Conservation (phyloP, 23 tunicate species). For the Oikopleura dioica region DNA sequence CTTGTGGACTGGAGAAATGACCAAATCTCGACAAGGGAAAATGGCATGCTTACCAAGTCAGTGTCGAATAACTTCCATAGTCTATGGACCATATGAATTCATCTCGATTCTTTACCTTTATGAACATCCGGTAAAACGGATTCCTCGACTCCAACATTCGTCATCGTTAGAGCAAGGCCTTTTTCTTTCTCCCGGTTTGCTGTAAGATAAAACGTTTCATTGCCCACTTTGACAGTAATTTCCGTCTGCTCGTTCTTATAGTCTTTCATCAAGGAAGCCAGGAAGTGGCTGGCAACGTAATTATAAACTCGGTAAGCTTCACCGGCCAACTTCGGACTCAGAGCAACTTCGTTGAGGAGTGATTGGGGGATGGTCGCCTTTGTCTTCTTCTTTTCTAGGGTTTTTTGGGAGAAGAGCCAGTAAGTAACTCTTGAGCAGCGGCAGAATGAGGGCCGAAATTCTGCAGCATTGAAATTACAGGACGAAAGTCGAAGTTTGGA, state of each 20-base stretch:
- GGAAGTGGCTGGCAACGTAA: slow-evolving; percentile 64
- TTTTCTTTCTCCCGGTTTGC: not conserved
- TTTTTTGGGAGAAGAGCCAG: no score
- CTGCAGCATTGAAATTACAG: no score
- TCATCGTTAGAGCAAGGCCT: not conserved
- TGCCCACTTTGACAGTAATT: slow-evolving; percentile 26
- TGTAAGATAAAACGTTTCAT: slow-evolving; percentile 28
- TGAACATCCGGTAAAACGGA: not conserved
- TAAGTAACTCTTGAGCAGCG: no score
- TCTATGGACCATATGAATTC: no score
- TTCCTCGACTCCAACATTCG: slow-evolving; percentile 1
- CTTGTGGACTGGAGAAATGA: no score
- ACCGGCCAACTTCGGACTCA: slow-evolving; percentile 51
- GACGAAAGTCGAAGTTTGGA: slow-evolving; percentile 58
- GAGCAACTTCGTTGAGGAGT: slow-evolving; percentile 79
- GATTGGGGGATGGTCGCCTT: slow-evolving; percentile 94
- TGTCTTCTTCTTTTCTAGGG: slow-evolving; percentile 61
- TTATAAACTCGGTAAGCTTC: slow-evolving; percentile 70
- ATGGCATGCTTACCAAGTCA: no score
- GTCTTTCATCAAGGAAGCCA: slow-evolving; percentile 68
- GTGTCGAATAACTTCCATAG: no score
- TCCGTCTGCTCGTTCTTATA: slow-evolving; percentile 65
- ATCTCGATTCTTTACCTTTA: no score
- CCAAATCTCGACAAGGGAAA: no score
- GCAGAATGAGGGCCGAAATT: no score